Percentiles rank a stretch among this genome's conserved stretches.
phyloP scores from a whole-genome alignment of 2,888 invertebrate species.

The Oscheius sp. region DNA sequence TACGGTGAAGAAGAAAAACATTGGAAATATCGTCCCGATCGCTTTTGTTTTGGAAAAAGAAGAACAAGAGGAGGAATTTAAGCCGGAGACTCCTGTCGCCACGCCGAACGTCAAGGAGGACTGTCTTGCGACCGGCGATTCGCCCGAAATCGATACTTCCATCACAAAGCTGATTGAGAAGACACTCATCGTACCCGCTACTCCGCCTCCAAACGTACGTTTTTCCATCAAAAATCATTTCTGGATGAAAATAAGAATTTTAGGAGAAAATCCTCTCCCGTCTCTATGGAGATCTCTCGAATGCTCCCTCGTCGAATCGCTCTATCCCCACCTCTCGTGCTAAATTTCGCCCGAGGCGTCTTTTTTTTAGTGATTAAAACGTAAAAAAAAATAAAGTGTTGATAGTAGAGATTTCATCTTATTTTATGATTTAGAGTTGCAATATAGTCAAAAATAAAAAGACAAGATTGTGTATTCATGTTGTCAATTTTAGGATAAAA shows the following conservation, averaged over 20 bases:
- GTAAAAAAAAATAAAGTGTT: background rate
- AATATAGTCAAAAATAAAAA: no score
- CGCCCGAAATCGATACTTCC: background rate
- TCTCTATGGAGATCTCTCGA: constrained; percentile 3
- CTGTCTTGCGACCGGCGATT: constrained; percentile 1
- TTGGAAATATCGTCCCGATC: constrained; percentile 2
- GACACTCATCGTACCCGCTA: background rate
- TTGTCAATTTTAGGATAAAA: background rate
- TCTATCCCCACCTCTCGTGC: background rate
- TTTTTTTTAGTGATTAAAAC: background rate
- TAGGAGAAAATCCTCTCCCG: background rate
- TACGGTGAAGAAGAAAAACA: background rate
- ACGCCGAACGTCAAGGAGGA: background rate
- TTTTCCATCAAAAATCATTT: background rate
- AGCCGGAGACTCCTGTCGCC: background rate
- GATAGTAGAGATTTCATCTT: background rate
- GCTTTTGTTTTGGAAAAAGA: background rate
- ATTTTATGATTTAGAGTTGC: background rate
- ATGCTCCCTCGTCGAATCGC: constrained; percentile 2
- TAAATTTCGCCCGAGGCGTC: background rate
- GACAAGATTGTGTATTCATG: background rate
- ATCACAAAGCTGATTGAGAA: background rate
- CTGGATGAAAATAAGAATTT: background rate
- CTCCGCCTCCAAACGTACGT: background rate
- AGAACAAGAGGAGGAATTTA: background rate